These are phyloP conservation scores for Dasypogon diadema DNA, from an alignment of 2,888 invertebrate genomes.

Conservation along the genomic window DNA sequence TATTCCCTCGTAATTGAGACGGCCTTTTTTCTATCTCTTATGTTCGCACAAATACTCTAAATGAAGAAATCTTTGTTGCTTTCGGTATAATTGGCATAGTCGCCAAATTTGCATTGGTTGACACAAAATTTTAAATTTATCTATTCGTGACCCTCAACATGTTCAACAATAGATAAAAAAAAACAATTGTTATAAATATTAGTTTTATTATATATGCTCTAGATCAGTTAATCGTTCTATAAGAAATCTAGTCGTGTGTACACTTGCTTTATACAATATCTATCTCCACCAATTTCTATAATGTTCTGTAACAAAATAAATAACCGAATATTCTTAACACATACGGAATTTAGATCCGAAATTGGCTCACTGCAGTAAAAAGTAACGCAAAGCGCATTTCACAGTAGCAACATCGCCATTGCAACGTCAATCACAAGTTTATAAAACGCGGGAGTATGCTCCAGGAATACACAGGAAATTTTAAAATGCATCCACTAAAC, in stretches of 20 bases:
- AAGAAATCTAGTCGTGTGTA: constrained; percentile 36
- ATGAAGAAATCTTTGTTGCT: no score
- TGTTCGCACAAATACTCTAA: no score
- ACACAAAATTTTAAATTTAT: no score
- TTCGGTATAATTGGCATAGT: no score
- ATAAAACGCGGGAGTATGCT: no score
- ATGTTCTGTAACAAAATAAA: constrained; percentile 43
- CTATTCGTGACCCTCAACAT: no score
- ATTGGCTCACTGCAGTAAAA: constrained; percentile 1
- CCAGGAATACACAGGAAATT: no score
- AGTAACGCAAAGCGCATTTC: constrained; percentile 7
- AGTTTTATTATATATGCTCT: constrained; percentile 36
- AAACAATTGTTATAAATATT: constrained; percentile 45
- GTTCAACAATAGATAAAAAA: no score
- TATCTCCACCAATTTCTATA: background rate
- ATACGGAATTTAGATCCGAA: constrained; percentile 6
- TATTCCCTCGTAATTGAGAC: no score
- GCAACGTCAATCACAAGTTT: background rate
- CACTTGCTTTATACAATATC: constrained; percentile 33
- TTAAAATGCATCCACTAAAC: no score
- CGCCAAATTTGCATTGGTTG: no score
- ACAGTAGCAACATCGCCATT: background rate
- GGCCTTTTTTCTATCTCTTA: no score
- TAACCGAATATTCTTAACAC: constrained; percentile 22
- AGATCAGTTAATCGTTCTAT: constrained; percentile 36